Evolutionary conservation across 2,113 vertebrate genomes (phyloP).

Genomic region (Amblyornis subalaris): DNA sequence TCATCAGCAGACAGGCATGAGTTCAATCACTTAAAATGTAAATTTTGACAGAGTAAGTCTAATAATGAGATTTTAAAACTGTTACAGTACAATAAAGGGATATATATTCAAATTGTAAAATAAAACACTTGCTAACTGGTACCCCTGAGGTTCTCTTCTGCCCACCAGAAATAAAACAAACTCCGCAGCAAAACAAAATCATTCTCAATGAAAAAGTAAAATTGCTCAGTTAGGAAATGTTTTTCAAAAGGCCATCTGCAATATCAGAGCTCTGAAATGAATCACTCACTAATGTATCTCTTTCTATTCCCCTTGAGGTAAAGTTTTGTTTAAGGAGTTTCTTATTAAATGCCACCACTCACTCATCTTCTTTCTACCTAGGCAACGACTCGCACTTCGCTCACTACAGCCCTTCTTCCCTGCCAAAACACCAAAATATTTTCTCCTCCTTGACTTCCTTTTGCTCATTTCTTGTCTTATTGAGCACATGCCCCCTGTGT

Average conservation of each 20-base stretch:
- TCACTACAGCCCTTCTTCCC: neutral
- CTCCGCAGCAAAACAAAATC: neutral
- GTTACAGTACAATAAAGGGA: neutral
- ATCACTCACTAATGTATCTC: neutral
- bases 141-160: neutral
- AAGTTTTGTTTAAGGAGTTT: neutral
- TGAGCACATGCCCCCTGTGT: accelerated
- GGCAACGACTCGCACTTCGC: neutral
- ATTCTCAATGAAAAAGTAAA: neutral
- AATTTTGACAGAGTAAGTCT: neutral
- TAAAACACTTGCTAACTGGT: neutral
- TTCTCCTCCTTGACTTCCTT: neutral
- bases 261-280: neutral
- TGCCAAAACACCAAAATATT: neutral
- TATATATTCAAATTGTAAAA: neutral
- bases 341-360: neutral
- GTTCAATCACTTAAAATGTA: neutral
- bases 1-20: neutral
- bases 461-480: neutral
- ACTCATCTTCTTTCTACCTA: neutral
- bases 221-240: neutral
- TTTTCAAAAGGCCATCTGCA: neutral
- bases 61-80: neutral
- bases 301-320: neutral
- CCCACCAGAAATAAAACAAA: neutral